phyloP scores from a whole-genome alignment of 2,888 invertebrate genomes.

The Euphydryas editha region DNA sequence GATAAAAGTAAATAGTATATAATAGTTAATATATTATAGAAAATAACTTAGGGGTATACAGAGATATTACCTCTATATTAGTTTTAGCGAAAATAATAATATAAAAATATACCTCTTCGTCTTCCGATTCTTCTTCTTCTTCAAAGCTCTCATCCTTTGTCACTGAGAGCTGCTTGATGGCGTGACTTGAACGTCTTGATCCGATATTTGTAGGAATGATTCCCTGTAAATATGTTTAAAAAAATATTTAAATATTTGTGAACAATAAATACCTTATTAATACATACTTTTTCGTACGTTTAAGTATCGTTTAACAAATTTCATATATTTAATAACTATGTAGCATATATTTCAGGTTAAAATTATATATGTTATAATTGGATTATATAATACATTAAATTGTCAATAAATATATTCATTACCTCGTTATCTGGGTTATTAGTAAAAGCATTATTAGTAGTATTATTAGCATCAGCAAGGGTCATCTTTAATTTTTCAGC shows the following conservation, averaged over 20 bases:
- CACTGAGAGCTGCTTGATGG: slow-evolving; percentile 76
- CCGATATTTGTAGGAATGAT: slow-evolving; percentile 74
- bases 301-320: too few species aligned
- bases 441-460: slow-evolving; percentile 45
- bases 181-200: slow-evolving; percentile 80
- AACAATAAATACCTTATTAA: neutral
- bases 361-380: too few species aligned
- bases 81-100: neutral
- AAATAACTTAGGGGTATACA: too few species aligned
- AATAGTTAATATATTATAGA: too few species aligned
- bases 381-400: too few species aligned
- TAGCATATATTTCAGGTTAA: too few species aligned
- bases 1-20: too few species aligned
- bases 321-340: too few species aligned
- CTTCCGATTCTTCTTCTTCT: slow-evolving; percentile 81
- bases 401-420: slow-evolving; percentile 16
- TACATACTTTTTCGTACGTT: too few species aligned
- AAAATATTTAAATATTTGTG: neutral
- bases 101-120: slow-evolving; percentile 71
- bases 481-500: slow-evolving; percentile 58
- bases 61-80: too few species aligned
- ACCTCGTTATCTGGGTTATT: slow-evolving; percentile 34
- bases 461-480: slow-evolving; percentile 57
- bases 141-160: slow-evolving; percentile 82
- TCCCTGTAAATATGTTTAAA: slow-evolving; percentile 61